Conservation (phyloP, 2,888 invertebrate species). For the Chymomyza amoena region DNA sequence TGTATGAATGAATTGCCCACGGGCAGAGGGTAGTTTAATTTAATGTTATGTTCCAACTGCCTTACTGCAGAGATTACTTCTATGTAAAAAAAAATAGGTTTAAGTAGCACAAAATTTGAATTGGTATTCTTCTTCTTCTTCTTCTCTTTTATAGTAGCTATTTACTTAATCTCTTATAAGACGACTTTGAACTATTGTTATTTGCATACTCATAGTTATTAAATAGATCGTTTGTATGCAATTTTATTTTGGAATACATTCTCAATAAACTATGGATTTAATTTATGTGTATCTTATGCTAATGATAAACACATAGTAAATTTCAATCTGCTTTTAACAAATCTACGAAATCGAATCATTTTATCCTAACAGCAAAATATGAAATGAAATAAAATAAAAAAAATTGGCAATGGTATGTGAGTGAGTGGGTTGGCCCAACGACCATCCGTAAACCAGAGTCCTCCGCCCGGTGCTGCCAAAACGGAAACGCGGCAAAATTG, state of each 20-base stretch:
- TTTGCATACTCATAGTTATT: neutral
- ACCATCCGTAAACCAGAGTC: neutral
- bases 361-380: slow-evolving; percentile 69
- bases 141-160: too few species aligned
- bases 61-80: neutral
- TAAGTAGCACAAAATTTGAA: neutral
- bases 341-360: slow-evolving; percentile 67
- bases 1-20: slow-evolving; percentile 65
- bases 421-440: neutral
- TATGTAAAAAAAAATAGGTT: neutral
- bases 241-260: neutral
- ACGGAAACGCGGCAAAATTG: slow-evolving; percentile 67
- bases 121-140: too few species aligned
- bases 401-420: neutral
- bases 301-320: slow-evolving; percentile 50
- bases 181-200: neutral
- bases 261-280: neutral
- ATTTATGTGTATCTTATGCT: neutral
- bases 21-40: slow-evolving; percentile 13
- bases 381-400: slow-evolving; percentile 62
- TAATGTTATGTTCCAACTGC: neutral
- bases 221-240: neutral
- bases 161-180: too few species aligned
- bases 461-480: slow-evolving; percentile 33
- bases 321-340: slow-evolving; percentile 34